phyloP scores from a whole-genome alignment of 2,888 invertebrate species.

The Sminthurinus aureus region DNA sequence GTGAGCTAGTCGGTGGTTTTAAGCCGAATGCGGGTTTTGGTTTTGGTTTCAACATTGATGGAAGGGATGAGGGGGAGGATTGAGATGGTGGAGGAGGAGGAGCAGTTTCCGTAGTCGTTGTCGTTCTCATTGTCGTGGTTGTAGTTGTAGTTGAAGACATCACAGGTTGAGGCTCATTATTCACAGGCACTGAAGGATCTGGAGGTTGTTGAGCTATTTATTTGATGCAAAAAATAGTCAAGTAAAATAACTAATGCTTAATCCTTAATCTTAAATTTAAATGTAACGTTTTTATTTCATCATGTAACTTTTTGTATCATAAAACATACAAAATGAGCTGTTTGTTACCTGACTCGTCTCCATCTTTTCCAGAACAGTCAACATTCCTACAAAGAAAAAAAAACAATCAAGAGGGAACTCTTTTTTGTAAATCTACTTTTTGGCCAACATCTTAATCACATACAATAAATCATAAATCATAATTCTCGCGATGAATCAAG shows the following conservation, averaged over 20 bases:
- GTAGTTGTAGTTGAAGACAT: background rate
- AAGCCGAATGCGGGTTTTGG: background rate
- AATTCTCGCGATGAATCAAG: background rate
- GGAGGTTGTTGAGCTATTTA: background rate
- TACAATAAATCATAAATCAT: background rate
- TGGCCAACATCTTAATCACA: background rate
- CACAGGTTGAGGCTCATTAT: background rate
- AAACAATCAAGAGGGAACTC: background rate
- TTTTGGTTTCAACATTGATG: conserved; percentile 8
- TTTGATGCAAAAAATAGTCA: too few relatives aligned
- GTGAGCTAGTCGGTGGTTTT: background rate
- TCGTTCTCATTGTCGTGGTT: background rate
- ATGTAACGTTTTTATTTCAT: too few relatives aligned
- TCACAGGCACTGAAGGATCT: background rate
- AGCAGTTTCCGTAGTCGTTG: background rate
- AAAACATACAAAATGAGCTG: too few relatives aligned
- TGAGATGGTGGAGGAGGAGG: too few relatives aligned
- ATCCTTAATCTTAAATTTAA: too few relatives aligned
- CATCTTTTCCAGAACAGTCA: conserved; percentile 14
- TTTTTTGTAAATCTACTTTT: background rate
- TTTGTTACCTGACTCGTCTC: background rate
- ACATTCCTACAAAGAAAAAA: conserved; percentile 19
- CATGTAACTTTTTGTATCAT: too few relatives aligned
- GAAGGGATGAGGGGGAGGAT: background rate
- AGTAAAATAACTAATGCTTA: too few relatives aligned